A percentile compares a stretch with the other conserved stretches of the same genome.
Conservation (phyloP, 2,888 invertebrate genomes). For the Callimorpha dominula region DNA sequence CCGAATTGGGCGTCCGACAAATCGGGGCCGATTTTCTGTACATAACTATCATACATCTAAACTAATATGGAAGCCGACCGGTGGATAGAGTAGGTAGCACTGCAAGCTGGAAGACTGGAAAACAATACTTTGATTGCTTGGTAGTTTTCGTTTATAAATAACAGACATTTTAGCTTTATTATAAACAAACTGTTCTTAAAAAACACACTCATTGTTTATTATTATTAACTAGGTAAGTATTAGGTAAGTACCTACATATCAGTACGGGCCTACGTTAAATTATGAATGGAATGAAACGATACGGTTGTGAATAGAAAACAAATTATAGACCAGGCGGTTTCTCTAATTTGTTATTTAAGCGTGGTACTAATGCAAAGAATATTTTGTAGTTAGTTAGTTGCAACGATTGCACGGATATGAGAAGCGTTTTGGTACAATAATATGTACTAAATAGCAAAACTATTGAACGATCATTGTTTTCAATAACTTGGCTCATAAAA, state of each 20-base stretch:
- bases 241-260: too few species aligned
- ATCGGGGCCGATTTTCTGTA: too few species aligned
- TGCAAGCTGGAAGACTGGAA: background rate
- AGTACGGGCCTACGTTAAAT: background rate
- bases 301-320: too few species aligned
- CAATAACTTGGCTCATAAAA: background rate
- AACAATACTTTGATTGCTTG: background rate
- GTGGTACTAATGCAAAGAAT: too few species aligned
- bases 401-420: background rate
- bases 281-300: too few species aligned
- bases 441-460: background rate
- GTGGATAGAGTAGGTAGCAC: background rate
- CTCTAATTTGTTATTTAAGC: too few species aligned
- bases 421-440: background rate
- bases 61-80: background rate
- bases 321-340: too few species aligned
- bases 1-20: too few species aligned
- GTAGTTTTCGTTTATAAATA: background rate
- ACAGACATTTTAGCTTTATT: background rate
- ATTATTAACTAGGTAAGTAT: background rate
- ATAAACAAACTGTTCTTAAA: background rate
- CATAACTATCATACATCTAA: too few species aligned
- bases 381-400: too few species aligned
- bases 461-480: background rate
- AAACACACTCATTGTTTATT: background rate